Evolutionary conservation across 2,888 invertebrate species (phyloP).

Genomic region (Cryptocheilus praepositus): DNA sequence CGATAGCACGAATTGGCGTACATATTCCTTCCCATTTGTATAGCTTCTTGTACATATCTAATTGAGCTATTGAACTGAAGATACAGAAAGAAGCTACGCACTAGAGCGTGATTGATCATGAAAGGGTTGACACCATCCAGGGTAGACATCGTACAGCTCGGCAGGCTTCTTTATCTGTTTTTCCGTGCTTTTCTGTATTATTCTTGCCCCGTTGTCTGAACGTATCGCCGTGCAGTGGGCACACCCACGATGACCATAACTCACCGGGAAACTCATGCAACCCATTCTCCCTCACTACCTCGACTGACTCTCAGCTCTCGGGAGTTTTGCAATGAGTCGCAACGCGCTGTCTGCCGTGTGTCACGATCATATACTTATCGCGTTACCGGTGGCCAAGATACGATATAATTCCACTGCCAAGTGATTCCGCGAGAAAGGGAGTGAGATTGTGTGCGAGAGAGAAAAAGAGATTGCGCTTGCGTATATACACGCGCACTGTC

Average conservation of each 20-base stretch:
- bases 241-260: slow-evolving; percentile 63
- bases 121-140: background rate
- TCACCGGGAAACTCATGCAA: slow-evolving; percentile 58
- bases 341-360: slow-evolving; percentile 35
- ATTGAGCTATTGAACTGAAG: too few species aligned
- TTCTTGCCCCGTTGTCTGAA: slow-evolving; percentile 50
- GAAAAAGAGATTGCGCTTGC: too few species aligned
- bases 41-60: too few species aligned
- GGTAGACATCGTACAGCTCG: background rate
- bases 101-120: background rate
- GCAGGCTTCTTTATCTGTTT: slow-evolving; percentile 45
- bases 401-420: background rate
- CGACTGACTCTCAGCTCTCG: background rate
- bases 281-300: slow-evolving; percentile 37
- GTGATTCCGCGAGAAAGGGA: too few species aligned
- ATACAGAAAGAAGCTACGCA: too few species aligned
- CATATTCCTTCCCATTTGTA: too few species aligned
- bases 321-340: slow-evolving; percentile 46
- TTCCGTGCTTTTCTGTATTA: slow-evolving; percentile 59
- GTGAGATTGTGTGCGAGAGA: too few species aligned
- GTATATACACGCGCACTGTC: too few species aligned
- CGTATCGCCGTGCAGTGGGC: slow-evolving; percentile 46
- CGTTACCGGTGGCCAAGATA: slow-evolving; percentile 32
- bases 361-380: slow-evolving; percentile 55
- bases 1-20: too few species aligned